Evolutionary conservation across 2,113 vertebrate genomes (phyloP).

Genomic region (Scartelaos histophorus): DNA sequence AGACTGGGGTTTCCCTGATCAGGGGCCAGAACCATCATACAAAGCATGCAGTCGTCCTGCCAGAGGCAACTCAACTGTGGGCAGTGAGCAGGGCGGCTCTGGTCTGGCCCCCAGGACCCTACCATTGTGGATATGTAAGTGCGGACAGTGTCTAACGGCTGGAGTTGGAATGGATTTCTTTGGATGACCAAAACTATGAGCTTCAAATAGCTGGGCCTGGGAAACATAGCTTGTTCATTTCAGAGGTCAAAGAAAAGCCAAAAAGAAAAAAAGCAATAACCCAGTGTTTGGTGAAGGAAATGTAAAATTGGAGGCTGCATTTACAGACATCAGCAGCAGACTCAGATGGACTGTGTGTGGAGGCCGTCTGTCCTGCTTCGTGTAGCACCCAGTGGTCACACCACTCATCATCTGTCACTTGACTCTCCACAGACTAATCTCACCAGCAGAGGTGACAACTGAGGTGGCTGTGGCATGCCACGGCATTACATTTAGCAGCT

Average conservation of each 20-base stretch:
- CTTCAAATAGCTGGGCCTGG: constrained; percentile 79
- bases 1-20: constrained; percentile 78
- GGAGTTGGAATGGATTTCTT: constrained; percentile 72
- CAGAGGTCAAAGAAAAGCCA: constrained; percentile 73
- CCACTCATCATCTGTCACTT: constrained; percentile 57
- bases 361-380: constrained; percentile 27
- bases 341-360: constrained; percentile 23
- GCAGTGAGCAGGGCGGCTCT: constrained; percentile 70
- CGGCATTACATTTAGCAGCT: constrained; percentile 44
- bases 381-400: constrained; percentile 48
- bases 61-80: constrained; percentile 75
- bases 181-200: constrained; percentile 79
- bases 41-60: constrained; percentile 72
- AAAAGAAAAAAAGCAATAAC: constrained; percentile 56
- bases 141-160: constrained; percentile 73
- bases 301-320: constrained; percentile 66
- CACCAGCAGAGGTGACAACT: constrained; percentile 61
- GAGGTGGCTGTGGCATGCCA: constrained; percentile 53
- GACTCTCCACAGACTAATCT: constrained; percentile 50
- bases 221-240: constrained; percentile 77
- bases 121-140: constrained; percentile 78
- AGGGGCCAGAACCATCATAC: constrained; percentile 74
- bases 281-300: constrained; percentile 65
- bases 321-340: constrained; percentile 67
- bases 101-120: constrained; percentile 76